Percentiles rank a stretch among this genome's conserved stretches.
phyloP scores from a whole-genome alignment of 2,797 vertebrate genomes.

The Taenioides sp. region DNA sequence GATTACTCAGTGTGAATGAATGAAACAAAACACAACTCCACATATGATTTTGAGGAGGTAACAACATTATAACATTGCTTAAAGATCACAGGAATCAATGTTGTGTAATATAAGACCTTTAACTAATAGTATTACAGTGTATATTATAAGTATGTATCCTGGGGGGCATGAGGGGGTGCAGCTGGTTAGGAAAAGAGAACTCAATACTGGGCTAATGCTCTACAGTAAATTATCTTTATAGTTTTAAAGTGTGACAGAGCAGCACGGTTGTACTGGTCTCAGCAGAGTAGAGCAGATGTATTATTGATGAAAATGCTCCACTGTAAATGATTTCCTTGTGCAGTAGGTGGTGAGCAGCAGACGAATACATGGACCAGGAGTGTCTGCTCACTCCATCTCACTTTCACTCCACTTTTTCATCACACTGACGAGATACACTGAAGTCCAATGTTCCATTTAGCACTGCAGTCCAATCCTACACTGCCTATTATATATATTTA shows the following conservation, averaged over 20 bases:
- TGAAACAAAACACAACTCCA: too few species aligned
- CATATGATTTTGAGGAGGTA: too few species aligned
- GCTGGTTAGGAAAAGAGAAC: constrained; percentile 37
- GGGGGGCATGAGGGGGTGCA: too few species aligned
- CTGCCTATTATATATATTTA: neutral
- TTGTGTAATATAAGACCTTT: too few species aligned
- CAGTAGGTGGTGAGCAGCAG: constrained; percentile 17
- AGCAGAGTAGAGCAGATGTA: constrained; percentile 66
- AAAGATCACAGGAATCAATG: too few species aligned
- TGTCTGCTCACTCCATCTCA: constrained; percentile 25
- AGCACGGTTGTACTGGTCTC: constrained; percentile 70
- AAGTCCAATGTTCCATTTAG: constrained; percentile 17
- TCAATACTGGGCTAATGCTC: constrained; percentile 51
- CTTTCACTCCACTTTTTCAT: constrained; percentile 33
- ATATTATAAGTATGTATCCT: neutral
- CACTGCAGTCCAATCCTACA: neutral
- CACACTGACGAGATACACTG: constrained; percentile 27
- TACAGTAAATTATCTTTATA: constrained; percentile 69
- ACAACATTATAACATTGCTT: too few species aligned
- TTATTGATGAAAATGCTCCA: constrained; percentile 70
- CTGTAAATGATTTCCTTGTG: constrained; percentile 56
- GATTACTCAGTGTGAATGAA: too few species aligned
- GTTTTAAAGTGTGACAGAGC: constrained; percentile 67
- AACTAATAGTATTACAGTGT: too few species aligned
- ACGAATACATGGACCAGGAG: constrained; percentile 35